Conservation (phyloP, 2,888 invertebrate genomes). For the Theretra japonica region DNA sequence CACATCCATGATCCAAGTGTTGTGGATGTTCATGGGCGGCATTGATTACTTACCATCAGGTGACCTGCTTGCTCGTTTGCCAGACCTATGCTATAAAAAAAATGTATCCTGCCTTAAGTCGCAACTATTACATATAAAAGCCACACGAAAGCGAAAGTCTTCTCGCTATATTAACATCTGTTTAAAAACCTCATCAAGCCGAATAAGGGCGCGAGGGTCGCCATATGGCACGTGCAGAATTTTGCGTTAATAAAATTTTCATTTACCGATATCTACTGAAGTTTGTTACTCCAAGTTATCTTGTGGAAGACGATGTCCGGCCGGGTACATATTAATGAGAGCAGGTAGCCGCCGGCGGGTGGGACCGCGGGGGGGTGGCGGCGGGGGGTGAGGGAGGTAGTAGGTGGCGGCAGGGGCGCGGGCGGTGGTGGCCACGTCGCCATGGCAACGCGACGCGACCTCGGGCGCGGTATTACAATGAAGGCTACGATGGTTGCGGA, state of each 20-base stretch:
- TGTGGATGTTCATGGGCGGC: too few species aligned
- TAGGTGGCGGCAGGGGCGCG: conserved; percentile 45
- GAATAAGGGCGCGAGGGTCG: not conserved
- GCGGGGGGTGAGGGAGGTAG: conserved; percentile 33
- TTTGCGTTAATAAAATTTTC: conserved; percentile 54
- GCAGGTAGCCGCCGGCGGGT: conserved; percentile 60
- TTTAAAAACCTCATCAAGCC: not conserved
- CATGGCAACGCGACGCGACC: conserved; percentile 80
- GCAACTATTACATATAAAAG: not conserved
- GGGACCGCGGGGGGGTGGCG: conserved; percentile 35
- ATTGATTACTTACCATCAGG: too few species aligned
- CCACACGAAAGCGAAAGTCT: not conserved
- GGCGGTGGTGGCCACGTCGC: conserved; percentile 57
- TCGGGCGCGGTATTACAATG: conserved; percentile 74
- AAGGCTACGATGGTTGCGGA: conserved; percentile 65
- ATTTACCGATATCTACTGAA: conserved; percentile 55
- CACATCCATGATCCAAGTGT: too few species aligned
- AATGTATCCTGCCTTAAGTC: too few species aligned
- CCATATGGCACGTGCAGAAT: conserved; percentile 1
- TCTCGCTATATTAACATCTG: conserved; percentile 2
- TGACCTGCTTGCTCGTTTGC: too few species aligned
- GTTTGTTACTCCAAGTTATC: conserved; percentile 57
- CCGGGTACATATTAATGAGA: conserved; percentile 81
- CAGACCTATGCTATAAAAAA: too few species aligned
- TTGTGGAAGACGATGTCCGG: conserved; percentile 71